Evolutionary conservation across 1,140 invertebrate species (phyloP).

Genomic region (Elymnias hypermnestra): DNA sequence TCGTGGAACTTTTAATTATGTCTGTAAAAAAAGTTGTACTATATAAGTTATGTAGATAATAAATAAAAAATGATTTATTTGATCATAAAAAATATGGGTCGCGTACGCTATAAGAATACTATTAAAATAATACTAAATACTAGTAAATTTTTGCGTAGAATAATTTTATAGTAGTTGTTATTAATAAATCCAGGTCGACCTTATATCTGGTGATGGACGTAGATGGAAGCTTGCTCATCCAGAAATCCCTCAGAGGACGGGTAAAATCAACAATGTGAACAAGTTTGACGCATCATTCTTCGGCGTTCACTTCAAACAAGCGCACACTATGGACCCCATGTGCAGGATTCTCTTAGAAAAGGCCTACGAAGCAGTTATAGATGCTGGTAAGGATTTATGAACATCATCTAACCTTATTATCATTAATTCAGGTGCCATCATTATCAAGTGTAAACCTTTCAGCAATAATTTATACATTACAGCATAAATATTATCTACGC

Average conservation of each 20-base stretch:
- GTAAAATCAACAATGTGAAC: constrained; percentile 86
- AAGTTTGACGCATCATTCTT: constrained; percentile 93
- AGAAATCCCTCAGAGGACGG: constrained; percentile 84
- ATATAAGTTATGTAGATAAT: too few species aligned
- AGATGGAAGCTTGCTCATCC: constrained; percentile 84
- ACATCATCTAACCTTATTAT: too few species aligned
- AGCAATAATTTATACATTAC: too few species aligned
- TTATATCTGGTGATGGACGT: constrained; percentile 86
- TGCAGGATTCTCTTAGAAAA: constrained; percentile 89
- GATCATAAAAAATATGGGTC: too few species aligned
- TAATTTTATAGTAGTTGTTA: background rate
- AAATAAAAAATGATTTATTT: too few species aligned
- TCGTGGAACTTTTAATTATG: too few species aligned
- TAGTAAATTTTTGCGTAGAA: background rate
- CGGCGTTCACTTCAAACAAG: constrained; percentile 88
- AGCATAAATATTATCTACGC: too few species aligned
- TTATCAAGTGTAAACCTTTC: too few species aligned
- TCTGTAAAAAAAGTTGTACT: too few species aligned
- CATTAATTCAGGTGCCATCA: too few species aligned
- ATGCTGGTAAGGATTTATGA: constrained; percentile 88
- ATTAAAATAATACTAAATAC: too few species aligned
- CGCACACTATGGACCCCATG: constrained; percentile 93
- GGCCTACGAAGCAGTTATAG: constrained; percentile 91
- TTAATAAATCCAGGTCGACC: constrained; percentile 80
- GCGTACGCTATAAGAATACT: too few species aligned